Percentiles rank a stretch among this genome's conserved stretches.
These are phyloP conservation scores for Pseudomyrmex cubaensis DNA, from an alignment of 1,140 invertebrate genomes.

Conservation along the genomic window DNA sequence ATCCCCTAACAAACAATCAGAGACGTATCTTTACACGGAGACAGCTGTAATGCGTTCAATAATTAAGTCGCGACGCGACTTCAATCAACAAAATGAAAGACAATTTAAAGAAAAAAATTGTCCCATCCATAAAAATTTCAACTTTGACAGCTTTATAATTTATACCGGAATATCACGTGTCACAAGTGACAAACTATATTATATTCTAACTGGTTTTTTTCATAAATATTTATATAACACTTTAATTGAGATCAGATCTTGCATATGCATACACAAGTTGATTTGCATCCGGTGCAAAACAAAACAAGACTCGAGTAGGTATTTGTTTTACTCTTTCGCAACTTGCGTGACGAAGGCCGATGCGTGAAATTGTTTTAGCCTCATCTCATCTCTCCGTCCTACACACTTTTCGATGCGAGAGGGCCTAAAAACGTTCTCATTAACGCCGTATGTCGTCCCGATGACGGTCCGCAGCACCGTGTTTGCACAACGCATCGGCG, in stretches of 20 bases:
- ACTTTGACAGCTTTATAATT: conserved; percentile 22
- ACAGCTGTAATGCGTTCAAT: conserved; percentile 4
- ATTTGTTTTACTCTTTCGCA: conserved; percentile 18
- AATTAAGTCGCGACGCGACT: not conserved
- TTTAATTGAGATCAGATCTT: conserved; percentile 16
- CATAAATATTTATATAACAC: conserved; percentile 7
- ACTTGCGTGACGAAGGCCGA: conserved; percentile 33
- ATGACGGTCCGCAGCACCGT: conserved; percentile 12
- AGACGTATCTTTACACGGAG: not conserved
- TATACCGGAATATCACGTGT: not conserved
- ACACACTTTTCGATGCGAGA: conserved; percentile 24
- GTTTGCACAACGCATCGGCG: conserved; percentile 51
- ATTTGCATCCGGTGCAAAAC: not conserved
- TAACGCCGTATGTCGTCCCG: conserved; percentile 32
- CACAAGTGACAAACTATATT: too few species aligned
- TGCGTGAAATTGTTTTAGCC: conserved; percentile 53
- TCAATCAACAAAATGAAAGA: too few species aligned
- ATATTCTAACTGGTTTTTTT: not conserved
- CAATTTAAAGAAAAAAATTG: too few species aligned
- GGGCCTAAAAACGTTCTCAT: conserved; percentile 56
- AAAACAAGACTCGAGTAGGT: not conserved
- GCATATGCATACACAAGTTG: not conserved
- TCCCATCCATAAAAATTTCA: not conserved
- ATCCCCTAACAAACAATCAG: not conserved
- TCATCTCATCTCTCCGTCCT: conserved; percentile 4